Evolutionary conservation across 2,113 vertebrate species (phyloP).

Genomic region (Clinocottus analis): DNA sequence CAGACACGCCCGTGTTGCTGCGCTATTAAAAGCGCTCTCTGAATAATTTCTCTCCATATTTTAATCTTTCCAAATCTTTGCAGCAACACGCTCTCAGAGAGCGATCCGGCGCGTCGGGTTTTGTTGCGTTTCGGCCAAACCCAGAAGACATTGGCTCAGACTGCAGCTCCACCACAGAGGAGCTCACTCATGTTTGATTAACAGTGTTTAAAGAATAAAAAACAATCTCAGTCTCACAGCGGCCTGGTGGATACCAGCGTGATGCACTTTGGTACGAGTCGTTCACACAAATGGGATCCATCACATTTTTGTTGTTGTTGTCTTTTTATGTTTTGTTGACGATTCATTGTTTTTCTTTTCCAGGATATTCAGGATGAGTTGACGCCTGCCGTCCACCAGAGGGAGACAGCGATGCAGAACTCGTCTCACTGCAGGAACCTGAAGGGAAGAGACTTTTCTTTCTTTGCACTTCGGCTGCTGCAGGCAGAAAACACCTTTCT

Average conservation of each 20-base stretch:
- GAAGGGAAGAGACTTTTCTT: too few species aligned
- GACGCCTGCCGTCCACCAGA: constrained; percentile 23
- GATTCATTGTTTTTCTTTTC: not conserved
- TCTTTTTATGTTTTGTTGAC: not conserved
- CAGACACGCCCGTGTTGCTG: not conserved
- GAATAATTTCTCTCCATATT: not conserved
- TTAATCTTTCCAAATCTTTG: not conserved
- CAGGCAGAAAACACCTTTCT: too few species aligned
- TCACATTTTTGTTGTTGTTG: too few species aligned
- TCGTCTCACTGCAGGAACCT: too few species aligned
- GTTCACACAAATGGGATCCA: not conserved
- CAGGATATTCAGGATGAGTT: not conserved
- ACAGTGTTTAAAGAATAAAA: not conserved
- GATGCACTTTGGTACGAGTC: not conserved
- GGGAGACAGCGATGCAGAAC: constrained; percentile 35
- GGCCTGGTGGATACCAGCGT: not conserved
- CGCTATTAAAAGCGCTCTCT: not conserved
- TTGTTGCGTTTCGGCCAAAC: not conserved
- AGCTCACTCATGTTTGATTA: not conserved
- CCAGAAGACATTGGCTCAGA: not conserved
- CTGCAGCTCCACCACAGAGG: too few species aligned
- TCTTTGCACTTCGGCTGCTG: too few species aligned
- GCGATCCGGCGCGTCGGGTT: not conserved
- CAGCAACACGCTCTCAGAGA: not conserved
- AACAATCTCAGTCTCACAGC: not conserved